Percentiles rank a stretch among this genome's conserved stretches.
These are phyloP conservation scores for Bimastos eiseni DNA, from an alignment of 2,888 invertebrate species.

Conservation along the genomic window DNA sequence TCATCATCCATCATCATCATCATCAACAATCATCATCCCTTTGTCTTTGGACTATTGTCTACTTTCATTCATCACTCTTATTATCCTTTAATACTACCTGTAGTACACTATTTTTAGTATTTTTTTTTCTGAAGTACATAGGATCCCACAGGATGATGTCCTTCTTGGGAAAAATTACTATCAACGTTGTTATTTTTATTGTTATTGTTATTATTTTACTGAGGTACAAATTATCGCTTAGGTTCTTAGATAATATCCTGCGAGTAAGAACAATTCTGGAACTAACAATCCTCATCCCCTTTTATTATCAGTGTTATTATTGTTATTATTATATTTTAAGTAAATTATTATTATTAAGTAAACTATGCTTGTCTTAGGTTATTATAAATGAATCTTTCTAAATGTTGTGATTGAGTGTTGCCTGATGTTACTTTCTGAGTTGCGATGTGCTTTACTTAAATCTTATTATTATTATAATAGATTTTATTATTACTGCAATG, in stretches of 20 bases:
- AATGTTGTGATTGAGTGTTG: background rate
- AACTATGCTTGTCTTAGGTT: background rate
- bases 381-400: background rate
- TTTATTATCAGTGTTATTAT: no score
- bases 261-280: no score
- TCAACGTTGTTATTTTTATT: background rate
- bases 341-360: background rate
- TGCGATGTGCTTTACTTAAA: background rate
- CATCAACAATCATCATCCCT: background rate
- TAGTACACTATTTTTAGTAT: background rate
- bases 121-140: background rate
- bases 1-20: background rate
- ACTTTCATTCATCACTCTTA: background rate
- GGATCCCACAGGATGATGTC: no score
- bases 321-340: background rate
- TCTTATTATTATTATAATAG: background rate
- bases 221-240: no score
- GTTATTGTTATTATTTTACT: background rate
- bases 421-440: background rate
- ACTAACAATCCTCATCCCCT: no score
- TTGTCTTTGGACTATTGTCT: background rate
- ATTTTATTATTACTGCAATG: background rate
- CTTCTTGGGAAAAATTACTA: background rate
- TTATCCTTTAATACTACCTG: background rate
- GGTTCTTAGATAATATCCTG: no score